These are phyloP conservation scores for Calameuta filiformis DNA, from an alignment of 2,888 invertebrate species.

Conservation along the genomic window DNA sequence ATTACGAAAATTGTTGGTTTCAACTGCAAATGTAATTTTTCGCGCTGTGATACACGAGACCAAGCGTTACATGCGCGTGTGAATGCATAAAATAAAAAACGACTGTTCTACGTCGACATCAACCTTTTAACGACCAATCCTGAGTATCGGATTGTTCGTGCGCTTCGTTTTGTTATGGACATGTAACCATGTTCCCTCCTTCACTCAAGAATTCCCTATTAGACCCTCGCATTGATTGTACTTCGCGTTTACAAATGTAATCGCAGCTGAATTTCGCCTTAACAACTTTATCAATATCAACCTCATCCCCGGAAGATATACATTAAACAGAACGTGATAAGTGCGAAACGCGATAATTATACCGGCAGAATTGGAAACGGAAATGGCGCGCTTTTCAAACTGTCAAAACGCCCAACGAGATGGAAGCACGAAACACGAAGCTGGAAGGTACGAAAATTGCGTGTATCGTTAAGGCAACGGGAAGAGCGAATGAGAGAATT, in stretches of 20 bases:
- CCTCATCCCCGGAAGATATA: not conserved
- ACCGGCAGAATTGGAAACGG: not conserved
- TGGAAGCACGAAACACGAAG: not conserved
- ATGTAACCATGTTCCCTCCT: not conserved
- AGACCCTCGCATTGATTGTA: too few relatives aligned
- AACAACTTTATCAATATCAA: constrained; percentile 3
- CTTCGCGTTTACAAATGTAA: not conserved
- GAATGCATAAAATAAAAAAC: not conserved
- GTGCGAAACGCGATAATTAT: not conserved
- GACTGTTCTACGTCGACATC: not conserved
- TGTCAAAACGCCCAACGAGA: not conserved
- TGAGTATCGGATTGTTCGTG: not conserved
- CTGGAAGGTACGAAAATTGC: not conserved
- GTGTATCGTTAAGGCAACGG: not conserved
- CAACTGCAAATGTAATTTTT: not conserved
- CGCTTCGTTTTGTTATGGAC: not conserved
- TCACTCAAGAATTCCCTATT: not conserved
- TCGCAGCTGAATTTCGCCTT: not conserved
- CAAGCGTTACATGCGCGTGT: not conserved
- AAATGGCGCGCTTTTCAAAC: not conserved
- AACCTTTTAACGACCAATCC: not conserved
- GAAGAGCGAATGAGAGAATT: not conserved
- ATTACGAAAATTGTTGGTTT: not conserved
- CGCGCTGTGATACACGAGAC: not conserved
- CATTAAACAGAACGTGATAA: not conserved